Conservation (phyloP, 2,888 invertebrate species). For the Bhutanitis thaidina region DNA sequence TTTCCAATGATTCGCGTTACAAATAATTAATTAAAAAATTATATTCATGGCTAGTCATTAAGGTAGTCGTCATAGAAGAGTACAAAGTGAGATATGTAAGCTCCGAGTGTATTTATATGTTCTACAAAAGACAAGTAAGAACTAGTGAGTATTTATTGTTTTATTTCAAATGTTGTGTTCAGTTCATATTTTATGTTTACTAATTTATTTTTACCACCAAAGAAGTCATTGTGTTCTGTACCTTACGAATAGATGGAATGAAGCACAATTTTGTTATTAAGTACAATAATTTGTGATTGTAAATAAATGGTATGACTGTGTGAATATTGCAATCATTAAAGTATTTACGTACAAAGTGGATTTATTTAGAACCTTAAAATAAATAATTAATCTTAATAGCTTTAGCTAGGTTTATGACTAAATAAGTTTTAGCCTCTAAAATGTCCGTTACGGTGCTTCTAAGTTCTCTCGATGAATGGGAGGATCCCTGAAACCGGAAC, state of each 20-base stretch:
- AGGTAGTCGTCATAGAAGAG: conserved; percentile 54
- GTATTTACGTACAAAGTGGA: conserved; percentile 63
- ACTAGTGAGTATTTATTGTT: conserved; percentile 37
- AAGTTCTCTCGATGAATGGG: too few species aligned
- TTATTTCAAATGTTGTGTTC: conserved; percentile 34
- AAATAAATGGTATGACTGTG: conserved; percentile 73
- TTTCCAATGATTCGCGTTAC: conserved; percentile 24
- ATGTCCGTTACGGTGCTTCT: too few species aligned
- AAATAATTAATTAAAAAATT: conserved; percentile 26
- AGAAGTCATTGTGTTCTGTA: conserved; percentile 36
- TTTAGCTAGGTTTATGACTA: too few species aligned
- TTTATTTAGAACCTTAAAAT: conserved; percentile 15
- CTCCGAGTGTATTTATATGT: conserved; percentile 26
- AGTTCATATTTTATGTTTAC: conserved; percentile 43
- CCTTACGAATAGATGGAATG: conserved; percentile 40
- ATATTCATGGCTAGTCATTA: conserved; percentile 42
- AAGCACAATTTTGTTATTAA: conserved; percentile 75
- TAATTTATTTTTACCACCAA: conserved; percentile 37
- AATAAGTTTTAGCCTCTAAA: too few species aligned
- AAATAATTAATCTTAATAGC: neutral
- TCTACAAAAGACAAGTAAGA: conserved; percentile 38
- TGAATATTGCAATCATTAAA: conserved; percentile 76
- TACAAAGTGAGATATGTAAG: conserved; percentile 43
- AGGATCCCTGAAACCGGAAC: too few species aligned
- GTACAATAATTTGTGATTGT: conserved; percentile 67